Evolutionary conservation across 2,797 vertebrate genomes (phyloP), one percentile per base, ranked within the genome.

Genomic region (Myripristis jacobus): DNA sequence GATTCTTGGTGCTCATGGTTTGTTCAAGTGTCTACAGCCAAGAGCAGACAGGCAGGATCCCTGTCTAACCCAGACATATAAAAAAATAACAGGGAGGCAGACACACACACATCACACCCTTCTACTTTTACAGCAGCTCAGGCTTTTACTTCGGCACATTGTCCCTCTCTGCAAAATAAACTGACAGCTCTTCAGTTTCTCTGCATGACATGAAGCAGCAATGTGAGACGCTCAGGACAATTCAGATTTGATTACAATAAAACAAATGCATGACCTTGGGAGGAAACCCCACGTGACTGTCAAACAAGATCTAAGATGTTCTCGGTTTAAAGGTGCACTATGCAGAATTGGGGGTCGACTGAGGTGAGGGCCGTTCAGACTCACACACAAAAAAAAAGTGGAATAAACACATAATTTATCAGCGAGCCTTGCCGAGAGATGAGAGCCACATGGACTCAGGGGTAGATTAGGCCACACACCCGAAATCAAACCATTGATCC

Each of bases 21-120:
- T 89, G 72, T 54, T 74, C 43, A 71, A 77, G 70, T 36, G 81
- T 86, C 75, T 86, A 71, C 71, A 68, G 62, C 47, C 44, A 55
- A 65, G 70, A 60, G 62, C 54, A 60, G 52, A 62, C 64, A 53
- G 65, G 36, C 25, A 29, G 36, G 24, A 13, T 27, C 46, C 22
- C 69, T 41, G 56, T 53, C 65, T 43, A 59, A 29, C 69, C 63
- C 57, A 67, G 55, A 57, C 54, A 8, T 57, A 57, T 38, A 38
- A 61, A 61, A 58, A 58, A 34, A n/a, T 8, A 27, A 44, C 24
- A 31, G 29, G 21, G 53, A 24, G 27, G 18, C 13, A 71, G 50
- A 27, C 21, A 67, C 36, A 34, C 36, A 34, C 47, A 41, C n/a
- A n/a, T 52, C 10, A 43, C 34, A 43, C 34, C 31, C 54, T 3